phyloP scores from a whole-genome alignment of 2,113 vertebrate species.

The Bos indicus region DNA sequence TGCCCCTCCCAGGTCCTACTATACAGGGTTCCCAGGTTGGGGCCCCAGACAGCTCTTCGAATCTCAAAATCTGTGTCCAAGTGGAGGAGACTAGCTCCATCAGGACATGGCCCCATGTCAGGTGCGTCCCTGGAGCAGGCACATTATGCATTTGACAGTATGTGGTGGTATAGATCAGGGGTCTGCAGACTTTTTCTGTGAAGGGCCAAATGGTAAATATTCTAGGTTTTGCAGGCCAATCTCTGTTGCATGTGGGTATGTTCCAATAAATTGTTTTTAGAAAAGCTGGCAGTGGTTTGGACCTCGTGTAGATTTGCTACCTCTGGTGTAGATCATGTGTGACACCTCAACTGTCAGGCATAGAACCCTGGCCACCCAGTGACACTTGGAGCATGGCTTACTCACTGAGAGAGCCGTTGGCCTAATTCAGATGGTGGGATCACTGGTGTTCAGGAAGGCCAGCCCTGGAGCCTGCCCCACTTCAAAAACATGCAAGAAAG shows the following conservation, averaged over 20 bases:
- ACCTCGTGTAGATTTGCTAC: not conserved
- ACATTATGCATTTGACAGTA: rapidly evolving
- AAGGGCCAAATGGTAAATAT: not conserved
- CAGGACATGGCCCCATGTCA: not conserved
- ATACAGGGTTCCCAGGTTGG: not conserved
- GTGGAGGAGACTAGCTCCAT: not conserved
- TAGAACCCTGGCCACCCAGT: not conserved
- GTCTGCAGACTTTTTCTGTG: not conserved
- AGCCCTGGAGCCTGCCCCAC: not conserved
- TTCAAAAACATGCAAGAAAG: not conserved
- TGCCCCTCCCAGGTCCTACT: not conserved
- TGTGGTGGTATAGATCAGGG: not conserved
- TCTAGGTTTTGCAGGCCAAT: not conserved
- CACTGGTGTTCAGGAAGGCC: not conserved
- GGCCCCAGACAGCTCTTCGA: not conserved
- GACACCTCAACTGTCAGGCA: not conserved
- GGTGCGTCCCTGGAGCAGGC: not conserved
- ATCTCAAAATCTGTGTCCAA: not conserved
- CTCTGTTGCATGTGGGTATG: not conserved
- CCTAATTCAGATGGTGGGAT: not conserved
- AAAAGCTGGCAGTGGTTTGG: not conserved
- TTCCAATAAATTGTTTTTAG: not conserved
- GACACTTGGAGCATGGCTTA: not conserved
- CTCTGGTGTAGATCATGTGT: not conserved
- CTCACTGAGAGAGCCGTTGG: not conserved